Base-by-base conservation (phyloP, 2,888 invertebrate genomes). In the Pandemis corylana region DNA sequence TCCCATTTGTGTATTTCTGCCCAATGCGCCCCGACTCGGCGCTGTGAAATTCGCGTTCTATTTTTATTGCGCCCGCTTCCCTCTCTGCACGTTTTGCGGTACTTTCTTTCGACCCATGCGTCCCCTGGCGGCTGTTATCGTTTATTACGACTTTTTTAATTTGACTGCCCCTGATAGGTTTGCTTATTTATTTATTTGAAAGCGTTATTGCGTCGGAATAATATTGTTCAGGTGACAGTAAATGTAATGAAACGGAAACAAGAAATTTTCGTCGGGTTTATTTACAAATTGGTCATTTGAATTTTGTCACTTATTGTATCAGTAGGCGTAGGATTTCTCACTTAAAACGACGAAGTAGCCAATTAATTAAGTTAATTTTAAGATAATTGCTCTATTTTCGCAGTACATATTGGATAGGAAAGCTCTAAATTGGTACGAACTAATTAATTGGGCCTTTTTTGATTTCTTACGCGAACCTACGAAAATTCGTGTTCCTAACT, bases 111-210 rank as follows among this genome's bases (percentile, higher is more conserved):
- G 81, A 80, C 79, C 82, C 78, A 80, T 82, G 81, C 82, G 81
- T 81, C 80, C 81, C 82, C 77, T 66, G 80, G 79, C 76, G 79
- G 79, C 81, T 81, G 81, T 83, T 81, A 82, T 80, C 80, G 81
- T 83, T 84, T 81, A 84, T 84, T 83, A 82, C 80, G 78, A 79
- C 78, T 81, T 80, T 80, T 82, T 81, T 82, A 83, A 83, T 84
- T 83, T 81, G 79, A 79, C 81, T 79, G 77, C 78, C 77, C 76
- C 76, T 76, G 77, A 79, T 79, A 79, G 77, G 75, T 80, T 65
- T n/a, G 70, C 56, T 73, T 69, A 73, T 70, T 67, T 75, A 75
- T 75, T 75, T 67, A 71, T 53, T 71, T 62, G 62, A 67, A 49
- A 70, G 62, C 62, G 53, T 67, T 67, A 67, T 75, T 71, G 67